A percentile compares a stretch with the other conserved stretches of the same genome.
Evolutionary conservation across 2,797 vertebrate species (phyloP).

Genomic region (Caiman crocodilus): DNA sequence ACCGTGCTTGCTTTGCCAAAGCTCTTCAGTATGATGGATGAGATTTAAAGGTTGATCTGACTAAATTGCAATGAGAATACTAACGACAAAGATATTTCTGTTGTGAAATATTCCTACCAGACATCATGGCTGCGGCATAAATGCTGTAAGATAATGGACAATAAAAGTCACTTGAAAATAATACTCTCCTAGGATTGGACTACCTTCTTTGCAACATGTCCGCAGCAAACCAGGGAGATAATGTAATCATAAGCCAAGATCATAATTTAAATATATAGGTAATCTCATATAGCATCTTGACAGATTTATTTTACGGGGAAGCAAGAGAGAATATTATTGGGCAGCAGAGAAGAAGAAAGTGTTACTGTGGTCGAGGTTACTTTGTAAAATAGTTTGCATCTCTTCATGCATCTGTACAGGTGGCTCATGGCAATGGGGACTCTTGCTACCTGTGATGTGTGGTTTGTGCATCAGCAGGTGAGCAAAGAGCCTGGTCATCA

Average conservation of each 20-base stretch:
- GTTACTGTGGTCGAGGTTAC: slow-evolving; percentile 12
- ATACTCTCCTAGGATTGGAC: slow-evolving; percentile 75
- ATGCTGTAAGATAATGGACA: slow-evolving; percentile 79
- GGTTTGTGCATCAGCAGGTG: accelerated
- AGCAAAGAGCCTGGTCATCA: background rate
- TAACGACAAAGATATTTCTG: slow-evolving; percentile 70
- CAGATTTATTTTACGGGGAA: slow-evolving; percentile 76
- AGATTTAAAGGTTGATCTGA: slow-evolving; percentile 72
- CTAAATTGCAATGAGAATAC: slow-evolving; percentile 66
- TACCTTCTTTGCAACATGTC: slow-evolving; percentile 47
- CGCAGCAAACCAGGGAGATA: background rate
- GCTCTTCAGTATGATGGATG: slow-evolving; percentile 72
- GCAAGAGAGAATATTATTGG: slow-evolving; percentile 18
- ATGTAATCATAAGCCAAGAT: slow-evolving; percentile 68
- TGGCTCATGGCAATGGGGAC: background rate
- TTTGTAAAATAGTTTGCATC: slow-evolving; percentile 33
- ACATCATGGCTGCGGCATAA: slow-evolving; percentile 74
- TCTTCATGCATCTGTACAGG: background rate
- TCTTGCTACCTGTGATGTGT: accelerated
- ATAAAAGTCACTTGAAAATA: slow-evolving; percentile 82
- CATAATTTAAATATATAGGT: slow-evolving; percentile 76
- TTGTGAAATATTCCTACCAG: slow-evolving; percentile 77
- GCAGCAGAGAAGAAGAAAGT: slow-evolving; percentile 24
- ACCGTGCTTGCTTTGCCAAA: slow-evolving; percentile 67
- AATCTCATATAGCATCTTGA: slow-evolving; percentile 49